Evolutionary conservation across 1,140 invertebrate species (phyloP).

Genomic region (Trinorchestia longiramus): DNA sequence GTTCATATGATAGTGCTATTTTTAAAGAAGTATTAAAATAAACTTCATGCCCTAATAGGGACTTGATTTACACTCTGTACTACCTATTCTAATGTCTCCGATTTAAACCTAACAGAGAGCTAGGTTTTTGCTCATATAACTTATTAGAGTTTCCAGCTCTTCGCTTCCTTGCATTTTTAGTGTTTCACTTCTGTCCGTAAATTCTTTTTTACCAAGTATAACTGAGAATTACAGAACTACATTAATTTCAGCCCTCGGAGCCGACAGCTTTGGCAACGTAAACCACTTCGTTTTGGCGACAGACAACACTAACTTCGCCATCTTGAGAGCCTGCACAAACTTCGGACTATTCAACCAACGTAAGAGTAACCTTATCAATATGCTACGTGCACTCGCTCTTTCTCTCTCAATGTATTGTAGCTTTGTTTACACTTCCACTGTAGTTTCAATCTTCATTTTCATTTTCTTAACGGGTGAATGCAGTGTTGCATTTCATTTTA

Average conservation of each 20-base stretch:
- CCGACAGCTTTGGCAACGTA: slow-evolving; percentile 41
- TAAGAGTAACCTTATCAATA: background rate
- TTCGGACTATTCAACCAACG: slow-evolving; percentile 39
- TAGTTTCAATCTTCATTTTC: no score
- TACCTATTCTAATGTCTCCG: background rate
- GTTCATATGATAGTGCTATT: no score
- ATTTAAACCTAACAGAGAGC: background rate
- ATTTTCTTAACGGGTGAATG: no score
- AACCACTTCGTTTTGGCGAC: slow-evolving; percentile 35
- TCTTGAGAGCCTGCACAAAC: slow-evolving; percentile 17
- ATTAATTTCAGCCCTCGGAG: background rate
- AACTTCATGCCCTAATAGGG: background rate
- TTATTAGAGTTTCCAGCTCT: background rate
- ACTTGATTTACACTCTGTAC: background rate
- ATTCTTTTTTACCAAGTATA: background rate
- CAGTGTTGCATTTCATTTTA: no score
- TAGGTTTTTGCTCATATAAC: background rate
- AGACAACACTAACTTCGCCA: background rate
- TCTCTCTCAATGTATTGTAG: background rate
- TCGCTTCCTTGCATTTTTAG: background rate
- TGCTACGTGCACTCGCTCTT: background rate
- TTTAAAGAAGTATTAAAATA: background rate
- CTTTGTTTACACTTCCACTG: no score
- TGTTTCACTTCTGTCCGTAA: background rate
- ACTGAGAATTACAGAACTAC: background rate